Conservation (phyloP, 2,888 invertebrate genomes). For the Diogma glabrata region DNA sequence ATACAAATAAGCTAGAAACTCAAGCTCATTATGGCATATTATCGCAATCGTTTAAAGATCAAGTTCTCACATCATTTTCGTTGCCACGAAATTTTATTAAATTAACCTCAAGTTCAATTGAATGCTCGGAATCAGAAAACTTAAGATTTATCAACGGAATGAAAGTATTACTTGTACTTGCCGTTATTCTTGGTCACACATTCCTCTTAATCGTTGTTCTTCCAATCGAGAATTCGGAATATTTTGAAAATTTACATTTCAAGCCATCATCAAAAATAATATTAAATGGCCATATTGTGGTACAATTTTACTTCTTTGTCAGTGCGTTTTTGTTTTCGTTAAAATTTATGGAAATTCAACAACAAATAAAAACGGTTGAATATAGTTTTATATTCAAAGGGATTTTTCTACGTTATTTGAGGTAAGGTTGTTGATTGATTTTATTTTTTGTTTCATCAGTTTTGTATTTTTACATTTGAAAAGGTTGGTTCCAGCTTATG, state of each 20-base stretch:
- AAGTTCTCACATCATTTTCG: constrained; percentile 5
- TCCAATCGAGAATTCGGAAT: constrained; percentile 13
- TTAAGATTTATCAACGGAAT: constrained; percentile 5
- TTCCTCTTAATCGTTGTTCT: constrained; percentile 7
- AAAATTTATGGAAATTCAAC: too few species aligned
- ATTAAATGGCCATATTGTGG: constrained; percentile 39
- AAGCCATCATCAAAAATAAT: constrained; percentile 9
- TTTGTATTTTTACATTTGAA: too few species aligned
- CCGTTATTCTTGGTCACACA: constrained; percentile 14
- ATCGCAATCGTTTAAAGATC: too few species aligned
- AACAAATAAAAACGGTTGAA: background rate
- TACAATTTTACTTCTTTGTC: constrained; percentile 45
- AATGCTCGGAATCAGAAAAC: too few species aligned
- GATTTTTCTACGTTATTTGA: background rate
- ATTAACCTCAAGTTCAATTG: too few species aligned
- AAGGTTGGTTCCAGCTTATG: constrained; percentile 38
- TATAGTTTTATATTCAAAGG: background rate
- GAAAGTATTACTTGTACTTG: constrained; percentile 10
- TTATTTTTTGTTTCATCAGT: too few species aligned
- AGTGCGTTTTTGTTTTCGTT: constrained; percentile 40
- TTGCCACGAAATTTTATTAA: background rate
- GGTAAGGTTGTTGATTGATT: too few species aligned
- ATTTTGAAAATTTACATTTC: constrained; percentile 10
- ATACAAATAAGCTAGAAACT: too few species aligned
- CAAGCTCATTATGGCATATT: too few species aligned